Base-by-base conservation (phyloP, 2,888 invertebrate genomes). In the Bellardia bayeri region DNA sequence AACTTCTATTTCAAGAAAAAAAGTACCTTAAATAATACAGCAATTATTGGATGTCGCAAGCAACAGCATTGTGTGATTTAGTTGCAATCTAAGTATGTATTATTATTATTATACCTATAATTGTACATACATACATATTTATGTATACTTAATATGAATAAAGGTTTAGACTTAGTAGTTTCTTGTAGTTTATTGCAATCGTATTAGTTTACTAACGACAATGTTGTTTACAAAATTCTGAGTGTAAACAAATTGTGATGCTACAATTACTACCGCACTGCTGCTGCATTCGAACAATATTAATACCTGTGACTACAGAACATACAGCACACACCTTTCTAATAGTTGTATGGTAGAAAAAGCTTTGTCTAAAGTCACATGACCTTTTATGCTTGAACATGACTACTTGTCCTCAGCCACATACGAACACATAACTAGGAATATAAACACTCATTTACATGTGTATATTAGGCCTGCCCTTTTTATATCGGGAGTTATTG, bases 331-430 rank as follows among this genome's bases (percentile, higher is more conserved):
- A 40, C 54, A 16, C 42, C 40, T 40, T 40, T 54, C 58, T 72
- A 16, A 72, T 72, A 4, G 69, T 40, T 49, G 14, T 58, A 1
- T n/a, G 54, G 40, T 2, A 3, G n/a, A 23, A 9, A 69, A 71
- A 72, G 72, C 56, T 72, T 72, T 58, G 30, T 58, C 13, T 40
- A 72, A 58, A 42, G 42, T 42, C 58, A 40, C 42, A 56, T 72
- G 56, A 56, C 49, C 40, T 49, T 69, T 16, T 69, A 14, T 79
- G 49, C 16, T 71, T 37, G n/a, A 51, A 71, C 51, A 71, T 61
- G 69, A 71, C 78, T 58, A 56, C 66, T 66, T 56, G 45, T 58
- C 40, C n/a, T 23, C 51, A 23, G 13, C n/a, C 68, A 74, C 40
- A 71, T 42, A 58, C 40, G 4, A 16, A 74, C 56, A 33, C 3